phyloP scores from a whole-genome alignment of 2,113 vertebrate genomes.

The Hiodon alosoides region DNA sequence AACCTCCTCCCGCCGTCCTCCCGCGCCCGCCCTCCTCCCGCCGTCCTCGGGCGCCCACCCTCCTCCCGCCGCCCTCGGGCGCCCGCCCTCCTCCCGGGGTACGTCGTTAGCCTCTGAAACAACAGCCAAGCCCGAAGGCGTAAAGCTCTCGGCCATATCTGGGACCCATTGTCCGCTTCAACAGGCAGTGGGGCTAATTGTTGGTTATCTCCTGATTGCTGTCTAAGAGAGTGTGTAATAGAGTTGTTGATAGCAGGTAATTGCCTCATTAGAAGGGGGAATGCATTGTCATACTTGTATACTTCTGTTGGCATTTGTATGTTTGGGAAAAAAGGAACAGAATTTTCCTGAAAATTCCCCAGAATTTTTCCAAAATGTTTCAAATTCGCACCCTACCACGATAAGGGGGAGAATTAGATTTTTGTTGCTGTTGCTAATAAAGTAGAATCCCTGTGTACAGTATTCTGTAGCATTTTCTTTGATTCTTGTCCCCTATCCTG shows the following conservation, averaged over 20 bases:
- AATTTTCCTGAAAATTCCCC: background rate
- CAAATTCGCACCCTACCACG: background rate
- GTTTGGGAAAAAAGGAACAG: background rate
- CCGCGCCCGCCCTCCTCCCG: no score
- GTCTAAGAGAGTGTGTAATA: slow-evolving; percentile 25
- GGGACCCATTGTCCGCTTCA: slow-evolving; percentile 1
- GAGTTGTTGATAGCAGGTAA: slow-evolving; percentile 26
- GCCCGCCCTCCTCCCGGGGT: background rate
- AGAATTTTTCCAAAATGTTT: background rate
- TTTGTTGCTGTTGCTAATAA: background rate
- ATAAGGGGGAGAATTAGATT: background rate
- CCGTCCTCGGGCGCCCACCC: no score
- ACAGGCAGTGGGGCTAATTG: slow-evolving; percentile 25
- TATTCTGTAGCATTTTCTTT: slow-evolving; percentile 1
- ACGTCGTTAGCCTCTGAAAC: background rate
- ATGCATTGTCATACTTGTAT: background rate
- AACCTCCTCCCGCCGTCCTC: background rate
- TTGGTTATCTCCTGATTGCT: slow-evolving; percentile 30
- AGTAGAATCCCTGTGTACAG: background rate
- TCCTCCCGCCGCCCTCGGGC: no score
- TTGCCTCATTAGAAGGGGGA: slow-evolving; percentile 20
- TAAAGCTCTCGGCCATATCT: background rate
- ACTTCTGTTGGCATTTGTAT: background rate
- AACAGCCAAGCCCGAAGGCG: background rate
- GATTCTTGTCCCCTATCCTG: slow-evolving; percentile 6